Conservation (phyloP, 2,888 invertebrate genomes). For the Cremastobaeus sp. region DNA sequence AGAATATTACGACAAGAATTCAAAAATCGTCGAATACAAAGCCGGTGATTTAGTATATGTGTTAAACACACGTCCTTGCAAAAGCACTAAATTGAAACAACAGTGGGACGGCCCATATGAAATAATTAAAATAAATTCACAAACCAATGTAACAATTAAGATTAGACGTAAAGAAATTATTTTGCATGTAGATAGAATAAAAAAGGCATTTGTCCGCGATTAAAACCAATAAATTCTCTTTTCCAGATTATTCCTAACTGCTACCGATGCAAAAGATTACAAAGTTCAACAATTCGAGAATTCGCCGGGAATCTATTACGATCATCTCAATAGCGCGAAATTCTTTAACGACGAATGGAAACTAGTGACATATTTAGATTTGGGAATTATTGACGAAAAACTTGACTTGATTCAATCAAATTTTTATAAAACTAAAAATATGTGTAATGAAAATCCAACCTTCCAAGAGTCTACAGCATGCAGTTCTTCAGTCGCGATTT, state of each 20-base stretch:
- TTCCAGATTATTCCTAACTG: conserved; percentile 1
- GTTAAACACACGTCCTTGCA: not conserved
- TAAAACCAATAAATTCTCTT: not conserved
- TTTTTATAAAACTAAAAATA: not conserved
- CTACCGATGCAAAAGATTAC: not conserved
- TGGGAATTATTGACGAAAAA: conserved; percentile 8
- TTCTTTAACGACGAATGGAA: conserved; percentile 13
- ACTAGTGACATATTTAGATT: conserved; percentile 18
- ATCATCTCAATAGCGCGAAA: not conserved
- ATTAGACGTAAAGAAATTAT: conserved; percentile 1
- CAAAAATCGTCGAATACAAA: conserved; percentile 47
- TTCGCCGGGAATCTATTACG: conserved; percentile 16
- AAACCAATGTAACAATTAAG: conserved; percentile 2
- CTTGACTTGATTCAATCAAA: not conserved
- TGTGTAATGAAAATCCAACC: too few species aligned
- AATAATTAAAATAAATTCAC: conserved; percentile 19
- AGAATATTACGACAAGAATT: conserved; percentile 59
- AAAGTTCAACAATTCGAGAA: not conserved
- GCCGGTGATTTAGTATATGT: conserved; percentile 54
- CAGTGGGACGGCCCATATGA: conserved; percentile 11
- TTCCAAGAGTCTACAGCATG: too few species aligned
- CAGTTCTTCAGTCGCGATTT: too few species aligned
- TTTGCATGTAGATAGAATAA: conserved; percentile 2
- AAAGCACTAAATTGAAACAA: not conserved
- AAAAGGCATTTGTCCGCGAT: not conserved